phyloP scores from a whole-genome alignment of 2,888 invertebrate genomes.

The Eristalis arbustorum region DNA sequence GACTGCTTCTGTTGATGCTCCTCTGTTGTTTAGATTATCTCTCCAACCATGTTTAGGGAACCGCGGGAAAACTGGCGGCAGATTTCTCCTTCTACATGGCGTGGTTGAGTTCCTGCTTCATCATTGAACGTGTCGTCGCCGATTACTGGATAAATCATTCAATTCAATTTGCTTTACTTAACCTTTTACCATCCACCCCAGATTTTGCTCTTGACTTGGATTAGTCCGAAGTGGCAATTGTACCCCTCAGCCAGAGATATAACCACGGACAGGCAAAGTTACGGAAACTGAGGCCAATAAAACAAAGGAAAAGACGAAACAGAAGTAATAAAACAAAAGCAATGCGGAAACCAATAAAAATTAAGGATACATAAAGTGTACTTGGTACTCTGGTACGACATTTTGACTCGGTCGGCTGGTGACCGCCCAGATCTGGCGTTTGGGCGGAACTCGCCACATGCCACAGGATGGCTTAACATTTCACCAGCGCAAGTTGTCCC shows the following conservation, averaged over 20 bases:
- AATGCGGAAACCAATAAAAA: constrained; percentile 65
- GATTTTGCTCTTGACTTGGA: not conserved
- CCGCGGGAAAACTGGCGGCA: not conserved
- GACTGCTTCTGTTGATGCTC: not conserved
- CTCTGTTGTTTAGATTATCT: constrained; percentile 51
- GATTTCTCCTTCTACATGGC: not conserved
- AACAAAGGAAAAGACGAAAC: constrained; percentile 9
- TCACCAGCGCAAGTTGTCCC: constrained; percentile 22
- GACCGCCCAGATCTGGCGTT: not conserved
- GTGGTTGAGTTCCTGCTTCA: not conserved
- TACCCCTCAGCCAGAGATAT: not conserved
- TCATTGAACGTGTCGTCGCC: not conserved
- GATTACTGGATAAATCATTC: constrained; percentile 35
- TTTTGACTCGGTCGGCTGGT: constrained; percentile 36
- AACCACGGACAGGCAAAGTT: not conserved
- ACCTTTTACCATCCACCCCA: not conserved
- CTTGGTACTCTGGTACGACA: constrained; percentile 41
- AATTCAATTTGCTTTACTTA: constrained; percentile 35
- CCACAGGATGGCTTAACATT: constrained; percentile 43
- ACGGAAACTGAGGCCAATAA: constrained; percentile 8
- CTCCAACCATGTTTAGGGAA: constrained; percentile 41
- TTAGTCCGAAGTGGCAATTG: constrained; percentile 56
- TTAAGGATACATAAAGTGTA: constrained; percentile 63
- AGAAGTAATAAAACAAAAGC: constrained; percentile 59
- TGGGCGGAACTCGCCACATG: constrained; percentile 27